Conservation (phyloP, 30 jellyfish, hydroid and myxozoan species). For the Rhopilema esculentum region DNA sequence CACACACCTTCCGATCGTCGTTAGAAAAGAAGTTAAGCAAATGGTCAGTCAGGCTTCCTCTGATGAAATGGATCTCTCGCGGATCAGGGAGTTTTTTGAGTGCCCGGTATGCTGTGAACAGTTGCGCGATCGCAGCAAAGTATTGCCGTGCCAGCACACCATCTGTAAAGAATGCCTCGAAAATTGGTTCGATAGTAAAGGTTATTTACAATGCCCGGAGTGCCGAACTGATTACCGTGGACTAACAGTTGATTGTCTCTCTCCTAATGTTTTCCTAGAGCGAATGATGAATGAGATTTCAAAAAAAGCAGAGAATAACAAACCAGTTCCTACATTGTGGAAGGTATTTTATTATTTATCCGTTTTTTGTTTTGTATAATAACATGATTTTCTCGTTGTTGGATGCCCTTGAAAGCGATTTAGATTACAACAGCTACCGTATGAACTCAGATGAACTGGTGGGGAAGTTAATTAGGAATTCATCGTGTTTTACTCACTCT, state of each 20-base stretch:
- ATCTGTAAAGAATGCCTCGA: conserved; percentile 78
- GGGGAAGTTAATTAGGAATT: conserved; percentile 15
- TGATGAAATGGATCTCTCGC: conserved; percentile 61
- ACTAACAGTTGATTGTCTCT: conserved; percentile 63
- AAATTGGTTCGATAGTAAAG: conserved; percentile 63
- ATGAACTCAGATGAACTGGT: neutral
- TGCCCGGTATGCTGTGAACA: conserved; percentile 86
- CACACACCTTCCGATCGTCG: neutral
- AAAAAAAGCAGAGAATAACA: conserved; percentile 29
- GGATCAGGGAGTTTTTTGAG: conserved; percentile 68
- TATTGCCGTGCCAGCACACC: conserved; percentile 94
- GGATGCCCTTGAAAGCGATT: neutral
- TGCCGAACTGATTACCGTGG: conserved; percentile 75
- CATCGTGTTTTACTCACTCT: neutral
- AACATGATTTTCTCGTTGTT: neutral
- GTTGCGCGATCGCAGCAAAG: conserved; percentile 87
- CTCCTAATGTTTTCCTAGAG: conserved; percentile 80
- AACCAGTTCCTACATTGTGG: conserved; percentile 31
- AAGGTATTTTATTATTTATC: conserved; percentile 52
- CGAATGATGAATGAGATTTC: conserved; percentile 65
- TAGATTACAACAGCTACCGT: neutral
- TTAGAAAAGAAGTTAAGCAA: neutral
- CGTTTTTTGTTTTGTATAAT: conserved; percentile 26
- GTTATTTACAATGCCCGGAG: conserved; percentile 93
- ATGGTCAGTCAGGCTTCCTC: neutral